A percentile compares a stretch with the other conserved stretches of the same genome.
phyloP scores from a whole-genome alignment of 2,888 invertebrate species.

The Drosophila merina region DNA sequence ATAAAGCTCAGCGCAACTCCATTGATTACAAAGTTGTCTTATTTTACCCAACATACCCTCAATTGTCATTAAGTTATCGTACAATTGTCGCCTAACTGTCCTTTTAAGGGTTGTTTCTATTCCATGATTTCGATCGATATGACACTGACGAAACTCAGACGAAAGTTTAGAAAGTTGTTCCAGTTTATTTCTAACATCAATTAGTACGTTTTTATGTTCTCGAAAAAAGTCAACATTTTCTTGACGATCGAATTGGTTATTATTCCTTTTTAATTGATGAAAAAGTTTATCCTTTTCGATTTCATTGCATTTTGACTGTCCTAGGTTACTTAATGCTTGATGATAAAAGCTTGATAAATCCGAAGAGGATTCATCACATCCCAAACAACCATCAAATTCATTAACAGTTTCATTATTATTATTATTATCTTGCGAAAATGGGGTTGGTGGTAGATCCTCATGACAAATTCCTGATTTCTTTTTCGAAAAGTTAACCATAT shows the following conservation, averaged over 20 bases:
- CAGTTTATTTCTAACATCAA: slow-evolving; percentile 82
- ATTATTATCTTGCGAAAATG: slow-evolving; percentile 49
- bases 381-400: slow-evolving; percentile 25
- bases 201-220: slow-evolving; percentile 78
- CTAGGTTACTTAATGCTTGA: slow-evolving; percentile 16
- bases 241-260: slow-evolving; percentile 1
- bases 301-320: slow-evolving; percentile 6
- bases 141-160: slow-evolving; percentile 71
- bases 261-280: slow-evolving; percentile 2
- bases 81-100: slow-evolving; percentile 56
- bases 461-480: slow-evolving; percentile 30
- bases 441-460: slow-evolving; percentile 10
- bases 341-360: background rate
- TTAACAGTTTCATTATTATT: slow-evolving; percentile 49
- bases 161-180: slow-evolving; percentile 77
- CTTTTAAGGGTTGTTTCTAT: slow-evolving; percentile 41
- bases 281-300: background rate
- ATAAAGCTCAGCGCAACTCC: slow-evolving; percentile 72
- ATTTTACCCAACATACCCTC: slow-evolving; percentile 57
- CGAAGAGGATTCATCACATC: slow-evolving; percentile 19
- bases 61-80: slow-evolving; percentile 48
- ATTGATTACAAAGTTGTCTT: slow-evolving; percentile 58
- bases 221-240: slow-evolving; percentile 71
- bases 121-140: background rate
- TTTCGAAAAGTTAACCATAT: slow-evolving; percentile 45